phyloP scores from a whole-genome alignment of 2,888 invertebrate genomes.

The Nebria salina region DNA sequence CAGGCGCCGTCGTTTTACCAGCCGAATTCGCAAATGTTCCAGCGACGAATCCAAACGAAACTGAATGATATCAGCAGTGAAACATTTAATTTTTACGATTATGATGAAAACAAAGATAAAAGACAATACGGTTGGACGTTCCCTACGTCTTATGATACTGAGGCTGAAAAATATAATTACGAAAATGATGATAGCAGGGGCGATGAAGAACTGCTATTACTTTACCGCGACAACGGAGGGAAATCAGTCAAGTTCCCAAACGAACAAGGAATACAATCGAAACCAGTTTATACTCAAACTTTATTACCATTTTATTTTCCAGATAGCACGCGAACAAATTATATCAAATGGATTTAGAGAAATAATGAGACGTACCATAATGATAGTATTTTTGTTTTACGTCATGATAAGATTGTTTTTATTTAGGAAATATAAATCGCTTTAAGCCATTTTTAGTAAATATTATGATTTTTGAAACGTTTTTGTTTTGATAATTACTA shows the following conservation, averaged over 20 bases:
- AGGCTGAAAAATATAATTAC: slow-evolving; percentile 35
- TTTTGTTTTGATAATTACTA: background rate
- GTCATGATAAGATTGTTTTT: slow-evolving; percentile 6
- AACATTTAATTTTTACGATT: slow-evolving; percentile 35
- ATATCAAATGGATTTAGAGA: background rate
- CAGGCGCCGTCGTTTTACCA: background rate
- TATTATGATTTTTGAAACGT: background rate
- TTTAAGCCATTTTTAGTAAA: background rate
- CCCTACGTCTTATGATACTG: slow-evolving; percentile 28
- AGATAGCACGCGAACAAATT: slow-evolving; percentile 14
- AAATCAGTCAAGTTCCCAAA: slow-evolving; percentile 40
- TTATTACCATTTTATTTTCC: slow-evolving; percentile 27
- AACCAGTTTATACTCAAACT: background rate
- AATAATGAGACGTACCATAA: background rate
- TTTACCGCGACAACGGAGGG: slow-evolving; percentile 20
- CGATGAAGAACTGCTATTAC: background rate
- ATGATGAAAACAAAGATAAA: slow-evolving; percentile 27
- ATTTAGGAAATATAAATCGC: background rate
- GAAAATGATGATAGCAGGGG: slow-evolving; percentile 32
- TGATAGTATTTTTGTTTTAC: slow-evolving; percentile 9
- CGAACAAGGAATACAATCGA: background rate
- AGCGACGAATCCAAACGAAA: slow-evolving; percentile 11
- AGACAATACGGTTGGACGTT: slow-evolving; percentile 35
- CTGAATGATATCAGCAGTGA: background rate
- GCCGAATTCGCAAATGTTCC: background rate